phyloP scores from a whole-genome alignment of 2,797 vertebrate species.

The Sebastes wilsoni region DNA sequence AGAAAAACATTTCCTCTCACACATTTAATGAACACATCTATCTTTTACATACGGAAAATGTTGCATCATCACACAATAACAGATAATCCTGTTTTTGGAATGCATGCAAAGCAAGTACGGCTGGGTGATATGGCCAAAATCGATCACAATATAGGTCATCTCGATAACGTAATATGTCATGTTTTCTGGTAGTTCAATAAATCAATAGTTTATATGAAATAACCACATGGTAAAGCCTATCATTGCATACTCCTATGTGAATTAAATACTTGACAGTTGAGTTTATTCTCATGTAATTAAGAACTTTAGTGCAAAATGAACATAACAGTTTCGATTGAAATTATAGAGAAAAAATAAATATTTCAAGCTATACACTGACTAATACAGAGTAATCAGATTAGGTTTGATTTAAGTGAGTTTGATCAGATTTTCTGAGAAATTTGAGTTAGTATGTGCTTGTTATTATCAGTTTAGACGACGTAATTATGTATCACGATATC shows the following conservation, averaged over 20 bases:
- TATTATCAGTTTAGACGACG: too few relatives aligned
- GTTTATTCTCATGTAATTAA: not conserved
- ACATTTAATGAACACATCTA: not conserved
- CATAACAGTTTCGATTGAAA: too few relatives aligned
- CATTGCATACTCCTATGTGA: not conserved
- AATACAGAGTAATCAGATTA: too few relatives aligned
- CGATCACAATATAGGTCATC: not conserved
- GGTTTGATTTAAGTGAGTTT: too few relatives aligned
- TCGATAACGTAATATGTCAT: too few relatives aligned
- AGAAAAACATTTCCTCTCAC: not conserved
- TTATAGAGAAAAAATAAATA: too few relatives aligned
- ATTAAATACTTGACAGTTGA: not conserved
- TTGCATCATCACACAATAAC: not conserved
- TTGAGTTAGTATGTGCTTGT: too few relatives aligned
- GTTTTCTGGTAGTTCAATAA: not conserved
- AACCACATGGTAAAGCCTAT: not conserved
- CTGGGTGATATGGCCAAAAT: not conserved
- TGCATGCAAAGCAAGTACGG: not conserved
- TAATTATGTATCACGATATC: not conserved
- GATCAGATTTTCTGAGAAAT: too few relatives aligned
- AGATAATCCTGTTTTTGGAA: not conserved
- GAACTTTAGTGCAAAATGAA: too few relatives aligned
- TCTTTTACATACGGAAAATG: conserved; percentile 30
- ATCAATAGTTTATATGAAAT: not conserved
- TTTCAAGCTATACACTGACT: too few relatives aligned